These are phyloP conservation scores for Calypte anna DNA, from an alignment of 2,113 vertebrate genomes.

Conservation along the genomic window DNA sequence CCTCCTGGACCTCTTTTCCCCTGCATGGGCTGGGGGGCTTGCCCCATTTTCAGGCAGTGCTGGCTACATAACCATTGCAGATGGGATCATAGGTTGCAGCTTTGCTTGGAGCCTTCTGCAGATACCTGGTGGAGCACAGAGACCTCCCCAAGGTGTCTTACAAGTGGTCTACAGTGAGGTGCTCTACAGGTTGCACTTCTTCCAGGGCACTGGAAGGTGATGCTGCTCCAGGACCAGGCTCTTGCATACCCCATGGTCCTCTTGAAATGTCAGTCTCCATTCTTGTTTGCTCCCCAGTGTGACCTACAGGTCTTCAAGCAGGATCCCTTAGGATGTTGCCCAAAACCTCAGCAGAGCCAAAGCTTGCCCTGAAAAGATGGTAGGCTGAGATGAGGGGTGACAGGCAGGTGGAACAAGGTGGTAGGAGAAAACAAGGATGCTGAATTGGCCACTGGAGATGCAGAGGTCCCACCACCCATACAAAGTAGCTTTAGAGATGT, in stretches of 20 bases:
- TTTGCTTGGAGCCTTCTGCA: background rate
- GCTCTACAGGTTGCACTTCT: background rate
- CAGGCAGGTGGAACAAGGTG: background rate
- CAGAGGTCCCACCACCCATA: background rate
- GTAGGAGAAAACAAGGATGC: background rate
- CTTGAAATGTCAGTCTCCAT: background rate
- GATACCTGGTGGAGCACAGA: background rate
- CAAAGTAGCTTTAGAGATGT: background rate
- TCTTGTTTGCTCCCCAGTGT: background rate
- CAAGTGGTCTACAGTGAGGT: background rate
- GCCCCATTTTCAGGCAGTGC: background rate
- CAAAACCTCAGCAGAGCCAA: background rate
- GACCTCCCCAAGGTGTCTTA: background rate
- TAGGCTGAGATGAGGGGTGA: background rate
- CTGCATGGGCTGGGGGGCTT: fast-evolving
- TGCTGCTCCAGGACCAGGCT: background rate
- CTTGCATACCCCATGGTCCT: background rate
- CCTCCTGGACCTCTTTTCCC: background rate
- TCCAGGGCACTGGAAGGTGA: background rate
- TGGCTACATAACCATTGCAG: background rate
- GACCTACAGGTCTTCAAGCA: background rate
- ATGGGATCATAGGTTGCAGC: background rate
- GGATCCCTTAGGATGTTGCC: background rate
- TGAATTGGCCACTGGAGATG: background rate
- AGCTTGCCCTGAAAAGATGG: background rate